These are phyloP conservation scores for Aegithalos caudatus DNA, from an alignment of 2,113 vertebrate genomes.

Conservation along the genomic window DNA sequence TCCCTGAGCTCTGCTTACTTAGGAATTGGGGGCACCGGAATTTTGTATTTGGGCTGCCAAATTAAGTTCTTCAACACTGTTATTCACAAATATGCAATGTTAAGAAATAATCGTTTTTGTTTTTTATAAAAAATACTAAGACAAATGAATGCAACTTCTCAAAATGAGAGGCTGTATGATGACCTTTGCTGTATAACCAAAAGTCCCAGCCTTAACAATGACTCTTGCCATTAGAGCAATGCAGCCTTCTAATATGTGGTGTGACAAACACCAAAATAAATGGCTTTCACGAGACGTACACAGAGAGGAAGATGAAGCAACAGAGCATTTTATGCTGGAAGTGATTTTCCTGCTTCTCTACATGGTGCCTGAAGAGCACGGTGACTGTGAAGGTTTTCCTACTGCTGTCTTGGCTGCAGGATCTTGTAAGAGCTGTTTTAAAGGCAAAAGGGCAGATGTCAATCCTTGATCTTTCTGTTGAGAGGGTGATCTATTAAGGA, in stretches of 20 bases:
- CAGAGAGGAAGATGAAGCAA: neutral
- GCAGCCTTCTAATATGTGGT: neutral
- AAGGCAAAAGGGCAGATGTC: slow-evolving; percentile 12
- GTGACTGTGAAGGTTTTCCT: neutral
- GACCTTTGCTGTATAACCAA: neutral
- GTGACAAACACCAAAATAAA: neutral
- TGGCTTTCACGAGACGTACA: neutral
- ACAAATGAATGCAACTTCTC: neutral
- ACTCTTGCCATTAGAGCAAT: neutral
- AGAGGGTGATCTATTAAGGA: slow-evolving; percentile 2
- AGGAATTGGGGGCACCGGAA: neutral
- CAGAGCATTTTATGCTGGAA: neutral
- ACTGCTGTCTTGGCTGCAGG: neutral
- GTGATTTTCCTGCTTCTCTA: neutral
- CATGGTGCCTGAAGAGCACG: neutral
- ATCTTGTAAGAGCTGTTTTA: neutral
- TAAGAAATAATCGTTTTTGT: neutral
- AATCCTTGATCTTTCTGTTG: slow-evolving; percentile 11
- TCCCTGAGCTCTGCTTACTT: neutral
- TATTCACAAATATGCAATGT: neutral
- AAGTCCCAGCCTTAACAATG: neutral
- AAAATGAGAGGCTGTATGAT: neutral
- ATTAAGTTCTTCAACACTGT: neutral
- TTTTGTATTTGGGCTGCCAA: neutral
- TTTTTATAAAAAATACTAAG: neutral